A percentile compares a stretch with the other conserved stretches of the same genome.
phyloP scores from a whole-genome alignment of 2,797 vertebrate species.

The Aldrovandia affinis region DNA sequence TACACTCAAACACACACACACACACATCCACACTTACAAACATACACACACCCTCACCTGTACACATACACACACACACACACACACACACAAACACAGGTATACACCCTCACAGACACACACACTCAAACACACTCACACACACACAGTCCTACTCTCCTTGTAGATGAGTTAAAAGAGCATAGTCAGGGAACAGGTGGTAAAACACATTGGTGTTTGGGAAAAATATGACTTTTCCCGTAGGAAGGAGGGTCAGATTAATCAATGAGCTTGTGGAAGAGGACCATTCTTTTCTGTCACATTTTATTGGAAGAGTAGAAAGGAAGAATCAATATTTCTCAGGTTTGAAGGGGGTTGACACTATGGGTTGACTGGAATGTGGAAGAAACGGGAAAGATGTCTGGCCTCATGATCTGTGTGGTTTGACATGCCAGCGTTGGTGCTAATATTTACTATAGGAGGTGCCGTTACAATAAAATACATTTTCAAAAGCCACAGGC shows the following conservation, averaged over 20 bases:
- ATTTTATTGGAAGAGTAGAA: constrained; percentile 4
- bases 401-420: neutral
- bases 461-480: neutral
- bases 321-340: constrained; percentile 16
- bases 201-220: neutral
- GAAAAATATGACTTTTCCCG: neutral
- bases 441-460: too few relatives aligned
- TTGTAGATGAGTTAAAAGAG: neutral
- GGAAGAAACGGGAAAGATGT: neutral
- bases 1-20: too few relatives aligned
- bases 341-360: neutral
- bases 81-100: neutral
- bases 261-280: constrained; percentile 10
- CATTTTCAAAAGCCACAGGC: neutral
- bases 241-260: neutral
- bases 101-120: neutral
- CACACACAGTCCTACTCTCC: neutral
- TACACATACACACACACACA: neutral
- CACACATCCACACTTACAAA: neutral
- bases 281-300: constrained; percentile 3
- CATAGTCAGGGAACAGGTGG: neutral
- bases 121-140: neutral
- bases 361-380: neutral
- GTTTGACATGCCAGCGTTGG: neutral
- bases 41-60: too few relatives aligned